Conservation (phyloP, 1,140 invertebrate genomes). For the Lepidotrigona ventralis region DNA sequence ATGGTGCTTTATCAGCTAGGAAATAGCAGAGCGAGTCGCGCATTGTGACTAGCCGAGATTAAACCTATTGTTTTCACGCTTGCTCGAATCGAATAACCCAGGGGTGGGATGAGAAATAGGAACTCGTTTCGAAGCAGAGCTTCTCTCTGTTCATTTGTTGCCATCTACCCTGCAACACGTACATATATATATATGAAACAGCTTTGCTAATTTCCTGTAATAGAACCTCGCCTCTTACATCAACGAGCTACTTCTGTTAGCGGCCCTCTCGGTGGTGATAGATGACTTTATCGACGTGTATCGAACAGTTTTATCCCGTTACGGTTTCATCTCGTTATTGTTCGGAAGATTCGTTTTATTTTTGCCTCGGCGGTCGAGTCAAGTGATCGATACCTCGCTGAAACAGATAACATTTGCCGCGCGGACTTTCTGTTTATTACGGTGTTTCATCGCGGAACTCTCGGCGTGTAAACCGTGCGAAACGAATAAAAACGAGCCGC, state of each 20-base stretch:
- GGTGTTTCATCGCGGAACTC: neutral
- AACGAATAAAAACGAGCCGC: neutral
- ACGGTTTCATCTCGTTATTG: slow-evolving; percentile 20
- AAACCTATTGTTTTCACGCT: slow-evolving; percentile 63
- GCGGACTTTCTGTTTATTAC: neutral
- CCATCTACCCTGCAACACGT: slow-evolving; percentile 25
- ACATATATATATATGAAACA: too few relatives aligned
- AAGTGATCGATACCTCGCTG: slow-evolving; percentile 30
- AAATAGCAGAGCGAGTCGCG: slow-evolving; percentile 51
- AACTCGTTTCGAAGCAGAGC: slow-evolving; percentile 40
- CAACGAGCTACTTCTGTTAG: neutral
- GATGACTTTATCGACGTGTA: slow-evolving; percentile 15
- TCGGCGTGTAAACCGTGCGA: neutral
- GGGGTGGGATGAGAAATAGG: slow-evolving; percentile 30
- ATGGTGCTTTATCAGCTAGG: slow-evolving; percentile 56
- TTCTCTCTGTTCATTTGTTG: slow-evolving; percentile 31
- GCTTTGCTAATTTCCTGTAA: slow-evolving; percentile 61
- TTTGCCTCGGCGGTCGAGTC: neutral
- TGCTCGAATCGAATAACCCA: slow-evolving; percentile 49
- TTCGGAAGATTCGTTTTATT: slow-evolving; percentile 24
- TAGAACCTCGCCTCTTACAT: slow-evolving; percentile 47
- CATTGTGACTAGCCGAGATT: slow-evolving; percentile 64
- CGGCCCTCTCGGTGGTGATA: neutral
- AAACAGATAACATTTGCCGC: slow-evolving; percentile 8
- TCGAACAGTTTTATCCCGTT: neutral